A percentile compares a stretch with the other conserved stretches of the same genome.
phyloP scores from a whole-genome alignment of 2,888 invertebrate species.

The Drosophila recens region DNA sequence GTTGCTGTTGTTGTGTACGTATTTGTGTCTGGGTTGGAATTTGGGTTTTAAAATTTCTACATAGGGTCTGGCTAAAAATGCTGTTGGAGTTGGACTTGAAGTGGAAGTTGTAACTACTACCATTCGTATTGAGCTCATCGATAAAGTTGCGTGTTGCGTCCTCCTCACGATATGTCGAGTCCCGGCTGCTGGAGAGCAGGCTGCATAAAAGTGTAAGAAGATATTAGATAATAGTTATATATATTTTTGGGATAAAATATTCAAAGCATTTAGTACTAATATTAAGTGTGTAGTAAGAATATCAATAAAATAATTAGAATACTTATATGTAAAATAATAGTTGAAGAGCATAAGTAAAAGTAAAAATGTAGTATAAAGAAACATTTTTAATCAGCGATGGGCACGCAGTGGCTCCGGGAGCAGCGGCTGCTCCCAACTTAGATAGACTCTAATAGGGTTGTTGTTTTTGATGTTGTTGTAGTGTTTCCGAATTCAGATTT shows the following conservation, averaged over 20 bases:
- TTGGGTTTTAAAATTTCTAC: slow-evolving; percentile 83
- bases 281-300: too few relatives aligned
- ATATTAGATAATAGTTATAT: not conserved
- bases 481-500: too few relatives aligned
- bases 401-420: too few relatives aligned
- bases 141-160: slow-evolving; percentile 83
- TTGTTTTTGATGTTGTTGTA: too few relatives aligned
- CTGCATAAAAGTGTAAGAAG: slow-evolving; percentile 39
- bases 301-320: too few relatives aligned
- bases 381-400: too few relatives aligned
- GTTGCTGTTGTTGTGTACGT: slow-evolving; percentile 76
- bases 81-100: slow-evolving; percentile 61
- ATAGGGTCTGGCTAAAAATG: slow-evolving; percentile 75
- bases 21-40: slow-evolving; percentile 76
- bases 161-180: slow-evolving; percentile 86
- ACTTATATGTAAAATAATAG: too few relatives aligned
- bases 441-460: too few relatives aligned
- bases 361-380: too few relatives aligned
- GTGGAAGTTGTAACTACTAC: slow-evolving; percentile 78
- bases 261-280: too few relatives aligned
- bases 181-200: slow-evolving; percentile 85
- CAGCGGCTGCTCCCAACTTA: too few relatives aligned
- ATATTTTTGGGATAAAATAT: not conserved
- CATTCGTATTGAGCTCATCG: slow-evolving; percentile 85
- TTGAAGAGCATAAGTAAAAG: too few relatives aligned